Conservation (phyloP, 2,888 invertebrate species). For the Sphaerolaimus hirsutus region DNA sequence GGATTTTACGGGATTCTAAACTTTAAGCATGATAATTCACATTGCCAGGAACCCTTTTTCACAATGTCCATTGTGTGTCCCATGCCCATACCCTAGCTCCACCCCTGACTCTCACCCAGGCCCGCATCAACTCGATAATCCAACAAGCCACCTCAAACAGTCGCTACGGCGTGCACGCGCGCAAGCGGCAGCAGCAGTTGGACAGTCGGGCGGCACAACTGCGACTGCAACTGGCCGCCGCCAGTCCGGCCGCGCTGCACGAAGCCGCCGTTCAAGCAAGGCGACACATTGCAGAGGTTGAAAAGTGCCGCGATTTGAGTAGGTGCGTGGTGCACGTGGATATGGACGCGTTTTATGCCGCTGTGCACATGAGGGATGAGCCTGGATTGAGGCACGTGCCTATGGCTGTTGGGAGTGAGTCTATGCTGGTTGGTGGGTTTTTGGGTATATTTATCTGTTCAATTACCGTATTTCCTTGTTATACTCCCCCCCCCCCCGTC, state of each 20-base stretch:
- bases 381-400: slow-evolving; percentile 30
- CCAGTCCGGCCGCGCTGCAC: slow-evolving; percentile 24
- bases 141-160: slow-evolving; percentile 32
- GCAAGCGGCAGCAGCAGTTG: slow-evolving; percentile 31
- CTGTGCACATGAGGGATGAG: slow-evolving; percentile 35
- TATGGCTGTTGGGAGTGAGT: slow-evolving; percentile 37
- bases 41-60: no score
- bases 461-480: no score
- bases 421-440: slow-evolving; percentile 33
- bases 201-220: slow-evolving; percentile 29
- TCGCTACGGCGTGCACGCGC: slow-evolving; percentile 34
- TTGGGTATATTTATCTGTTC: no score
- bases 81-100: no score
- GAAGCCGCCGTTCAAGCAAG: neutral
- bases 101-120: no score
- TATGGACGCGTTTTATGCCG: slow-evolving; percentile 40
- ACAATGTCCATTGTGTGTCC: no score
- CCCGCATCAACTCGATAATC: slow-evolving; percentile 24
- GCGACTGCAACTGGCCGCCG: slow-evolving; percentile 13
- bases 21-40: no score
- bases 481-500: no score
- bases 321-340: slow-evolving; percentile 36
- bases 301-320: slow-evolving; percentile 26
- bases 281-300: neutral
- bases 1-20: no score